A percentile compares a stretch with the other conserved stretches of the same genome.
Evolutionary conservation across 2,888 invertebrate genomes (phyloP).

Genomic region (Epinotia brunnichana): DNA sequence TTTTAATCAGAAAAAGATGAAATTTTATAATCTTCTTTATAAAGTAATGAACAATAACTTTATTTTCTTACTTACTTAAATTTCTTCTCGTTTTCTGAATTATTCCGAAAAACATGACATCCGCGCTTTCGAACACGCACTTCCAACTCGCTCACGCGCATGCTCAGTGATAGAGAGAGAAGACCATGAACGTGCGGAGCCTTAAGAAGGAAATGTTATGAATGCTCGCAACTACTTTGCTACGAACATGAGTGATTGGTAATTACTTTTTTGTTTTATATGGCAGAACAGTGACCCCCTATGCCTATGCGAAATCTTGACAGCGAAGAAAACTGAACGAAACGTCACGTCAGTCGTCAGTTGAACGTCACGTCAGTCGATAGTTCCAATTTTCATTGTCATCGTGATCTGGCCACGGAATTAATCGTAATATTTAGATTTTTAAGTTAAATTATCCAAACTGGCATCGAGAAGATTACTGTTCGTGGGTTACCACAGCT

Average conservation of each 20-base stretch:
- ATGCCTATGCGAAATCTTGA: conserved; percentile 11
- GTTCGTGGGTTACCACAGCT: conserved; percentile 69
- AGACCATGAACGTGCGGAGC: too few relatives aligned
- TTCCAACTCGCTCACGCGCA: too few relatives aligned
- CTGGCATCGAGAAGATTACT: conserved; percentile 76
- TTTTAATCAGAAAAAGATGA: too few relatives aligned
- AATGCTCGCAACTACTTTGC: background rate
- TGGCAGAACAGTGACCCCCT: conserved; percentile 14
- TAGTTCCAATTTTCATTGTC: conserved; percentile 31
- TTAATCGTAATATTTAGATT: conserved; percentile 30
- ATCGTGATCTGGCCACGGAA: conserved; percentile 31
- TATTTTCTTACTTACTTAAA: too few relatives aligned
- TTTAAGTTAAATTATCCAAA: conserved; percentile 58
- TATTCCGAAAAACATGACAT: too few relatives aligned
- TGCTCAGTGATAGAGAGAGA: too few relatives aligned
- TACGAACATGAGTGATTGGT: background rate
- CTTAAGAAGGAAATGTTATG: too few relatives aligned
- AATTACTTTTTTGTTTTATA: background rate
- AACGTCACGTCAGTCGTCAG: conserved; percentile 7
- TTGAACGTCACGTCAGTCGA: conserved; percentile 26
- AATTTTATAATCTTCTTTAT: too few relatives aligned
- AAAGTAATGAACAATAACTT: too few relatives aligned
- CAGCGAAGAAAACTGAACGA: conserved; percentile 21
- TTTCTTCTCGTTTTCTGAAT: too few relatives aligned
- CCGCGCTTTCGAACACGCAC: too few relatives aligned